Evolutionary conservation across 23 tunicate genomes (phyloP), one percentile per base, ranked within the genome.

Genomic region (Aplidium turbinatum): DNA sequence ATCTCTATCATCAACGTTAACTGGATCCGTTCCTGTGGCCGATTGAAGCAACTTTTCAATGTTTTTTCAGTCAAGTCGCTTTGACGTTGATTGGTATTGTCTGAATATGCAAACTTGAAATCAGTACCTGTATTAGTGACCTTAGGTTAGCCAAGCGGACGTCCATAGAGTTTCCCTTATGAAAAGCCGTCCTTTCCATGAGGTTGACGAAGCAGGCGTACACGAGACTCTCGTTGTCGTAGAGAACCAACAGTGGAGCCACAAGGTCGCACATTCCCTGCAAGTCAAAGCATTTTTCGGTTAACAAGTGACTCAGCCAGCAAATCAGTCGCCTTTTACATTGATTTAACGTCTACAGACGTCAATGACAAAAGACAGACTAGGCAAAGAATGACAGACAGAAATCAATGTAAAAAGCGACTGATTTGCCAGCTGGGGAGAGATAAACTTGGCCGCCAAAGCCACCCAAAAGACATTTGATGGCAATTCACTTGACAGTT

Each of bases 261-360:
- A 91, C 97, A 23, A 91, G 75, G 74, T 91, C 97, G 57, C 97
- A 91, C 97, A 91, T 91, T 0, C 97, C 97, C 92, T 89, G 50
- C 9, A 18, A 18, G 24, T 22, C 19, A 54, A 6, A 54, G 24
- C 20, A 9, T 54, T 42, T 42, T n/a, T n/a, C n/a, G 16, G 50
- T 42, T 16, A 42, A 42, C 50, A 42, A 16, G 13, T 9, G 16
- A 42, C 11, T 11, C 50, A 9, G 50, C 50, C 50, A 11, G 50
- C n/a, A n/a, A n/a, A n/a, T n/a, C n/a, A n/a, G n/a, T n/a, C n/a
- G n/a, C n/a, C n/a, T n/a, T n/a, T n/a, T n/a, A n/a, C n/a, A n/a
- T n/a, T n/a, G n/a, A n/a, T n/a, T n/a, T n/a, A n/a, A n/a, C n/a
- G n/a, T n/a, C n/a, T n/a, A n/a, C n/a, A n/a, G n/a, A n/a, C n/a